A percentile compares a stretch with the other conserved stretches of the same genome.
Conservation (phyloP, 1,140 invertebrate genomes). For the Frieseomelitta varia region DNA sequence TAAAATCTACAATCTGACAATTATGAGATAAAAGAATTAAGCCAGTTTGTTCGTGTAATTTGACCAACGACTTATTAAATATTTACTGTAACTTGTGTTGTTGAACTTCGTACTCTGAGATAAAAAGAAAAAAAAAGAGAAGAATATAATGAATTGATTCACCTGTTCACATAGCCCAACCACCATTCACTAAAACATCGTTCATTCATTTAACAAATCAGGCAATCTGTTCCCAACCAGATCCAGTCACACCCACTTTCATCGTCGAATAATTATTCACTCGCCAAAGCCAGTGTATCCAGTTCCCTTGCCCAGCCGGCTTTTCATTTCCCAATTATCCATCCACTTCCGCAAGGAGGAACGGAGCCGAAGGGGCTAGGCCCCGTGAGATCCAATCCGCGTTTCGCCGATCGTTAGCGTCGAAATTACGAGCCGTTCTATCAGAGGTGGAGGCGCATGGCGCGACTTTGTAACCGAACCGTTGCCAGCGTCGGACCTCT, state of each 20-base stretch:
- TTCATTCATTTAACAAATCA: background rate
- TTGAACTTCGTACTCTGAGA: too few relatives aligned
- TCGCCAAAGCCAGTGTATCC: background rate
- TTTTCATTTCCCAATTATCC: conserved; percentile 23
- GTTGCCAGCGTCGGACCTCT: background rate
- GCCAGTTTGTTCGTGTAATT: too few relatives aligned
- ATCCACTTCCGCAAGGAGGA: background rate
- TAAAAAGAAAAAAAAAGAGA: too few relatives aligned
- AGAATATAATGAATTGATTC: background rate
- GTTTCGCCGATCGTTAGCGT: conserved; percentile 43
- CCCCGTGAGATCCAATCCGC: conserved; percentile 15
- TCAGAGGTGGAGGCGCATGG: conserved; percentile 9
- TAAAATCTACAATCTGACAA: too few relatives aligned
- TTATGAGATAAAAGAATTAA: too few relatives aligned
- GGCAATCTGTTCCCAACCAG: too few relatives aligned
- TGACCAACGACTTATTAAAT: too few relatives aligned
- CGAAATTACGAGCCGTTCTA: conserved; percentile 48
- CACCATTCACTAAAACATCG: background rate
- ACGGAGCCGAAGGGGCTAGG: background rate
- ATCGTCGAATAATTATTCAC: background rate
- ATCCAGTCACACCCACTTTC: too few relatives aligned
- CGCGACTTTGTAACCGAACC: conserved; percentile 41
- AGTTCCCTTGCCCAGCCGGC: background rate
- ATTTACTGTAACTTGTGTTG: too few relatives aligned
- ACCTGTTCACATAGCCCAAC: background rate